These are phyloP conservation scores for Hypercompe scribonia DNA, from an alignment of 2,888 invertebrate species.

Conservation along the genomic window DNA sequence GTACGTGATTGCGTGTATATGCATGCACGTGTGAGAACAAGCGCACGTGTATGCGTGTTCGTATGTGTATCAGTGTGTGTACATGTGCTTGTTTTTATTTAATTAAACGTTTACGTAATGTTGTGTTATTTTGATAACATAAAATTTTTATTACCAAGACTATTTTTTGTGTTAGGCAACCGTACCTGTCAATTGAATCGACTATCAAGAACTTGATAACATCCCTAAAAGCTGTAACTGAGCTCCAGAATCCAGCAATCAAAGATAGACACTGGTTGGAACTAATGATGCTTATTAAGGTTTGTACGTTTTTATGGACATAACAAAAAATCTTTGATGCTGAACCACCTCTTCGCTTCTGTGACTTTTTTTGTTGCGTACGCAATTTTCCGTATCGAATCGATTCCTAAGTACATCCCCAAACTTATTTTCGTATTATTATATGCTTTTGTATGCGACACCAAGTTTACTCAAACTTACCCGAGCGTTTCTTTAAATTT, in stretches of 20 bases:
- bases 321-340: background rate
- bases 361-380: no score
- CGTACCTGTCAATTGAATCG: conserved; percentile 92
- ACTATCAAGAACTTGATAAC: conserved; percentile 97
- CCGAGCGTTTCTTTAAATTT: no score
- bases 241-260: conserved; percentile 97
- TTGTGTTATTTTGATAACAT: background rate
- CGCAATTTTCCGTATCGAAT: background rate
- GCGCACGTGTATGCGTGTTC: no score
- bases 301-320: conserved; percentile 56
- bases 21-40: no score
- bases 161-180: conserved; percentile 86
- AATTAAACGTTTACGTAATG: no score
- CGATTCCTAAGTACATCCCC: background rate
- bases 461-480: no score
- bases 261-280: conserved; percentile 97
- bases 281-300: conserved; percentile 96
- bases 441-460: no score
- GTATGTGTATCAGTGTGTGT: no score
- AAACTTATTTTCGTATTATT: no score
- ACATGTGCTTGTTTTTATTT: no score
- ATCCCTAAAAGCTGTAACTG: conserved; percentile 96
- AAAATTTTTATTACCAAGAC: background rate
- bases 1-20: no score
- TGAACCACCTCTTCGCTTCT: no score